These are phyloP conservation scores for Trypoxylus dichotomus DNA, from an alignment of 1,140 invertebrate genomes.

Conservation along the genomic window DNA sequence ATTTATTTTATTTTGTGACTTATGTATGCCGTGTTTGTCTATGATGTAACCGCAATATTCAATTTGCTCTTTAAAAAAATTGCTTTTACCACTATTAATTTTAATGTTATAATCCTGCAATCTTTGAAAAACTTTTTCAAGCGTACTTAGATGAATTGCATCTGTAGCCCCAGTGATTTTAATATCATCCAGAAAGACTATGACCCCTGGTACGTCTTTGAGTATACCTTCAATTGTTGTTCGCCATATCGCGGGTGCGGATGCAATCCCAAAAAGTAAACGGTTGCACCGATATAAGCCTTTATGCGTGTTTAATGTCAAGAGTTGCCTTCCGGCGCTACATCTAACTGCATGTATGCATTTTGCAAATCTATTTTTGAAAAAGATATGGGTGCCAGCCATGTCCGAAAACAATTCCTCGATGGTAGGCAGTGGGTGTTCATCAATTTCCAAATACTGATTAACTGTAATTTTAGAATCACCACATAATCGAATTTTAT, in stretches of 20 bases:
- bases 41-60: not conserved
- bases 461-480: no score
- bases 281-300: constrained; percentile 31
- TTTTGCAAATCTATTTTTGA: no score
- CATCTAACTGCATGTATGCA: not conserved
- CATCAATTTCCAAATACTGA: no score
- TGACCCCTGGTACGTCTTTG: no score
- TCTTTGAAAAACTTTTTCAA: constrained; percentile 16
- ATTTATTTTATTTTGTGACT: not conserved
- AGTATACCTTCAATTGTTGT: no score
- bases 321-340: constrained; percentile 23
- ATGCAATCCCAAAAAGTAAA: constrained; percentile 40
- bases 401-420: no score
- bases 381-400: no score
- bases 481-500: no score
- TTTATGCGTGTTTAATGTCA: constrained; percentile 30
- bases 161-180: not conserved
- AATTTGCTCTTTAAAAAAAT: not conserved
- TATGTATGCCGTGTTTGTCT: not conserved
- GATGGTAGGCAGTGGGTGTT: not conserved
- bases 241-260: constrained; percentile 37
- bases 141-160: not conserved
- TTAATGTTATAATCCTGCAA: constrained; percentile 3
- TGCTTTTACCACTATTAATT: constrained; percentile 5
- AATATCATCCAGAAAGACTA: not conserved